Evolutionary conservation across 2,113 vertebrate species (phyloP), one percentile per base, ranked within the genome.

Genomic region (Butorides virescens): DNA sequence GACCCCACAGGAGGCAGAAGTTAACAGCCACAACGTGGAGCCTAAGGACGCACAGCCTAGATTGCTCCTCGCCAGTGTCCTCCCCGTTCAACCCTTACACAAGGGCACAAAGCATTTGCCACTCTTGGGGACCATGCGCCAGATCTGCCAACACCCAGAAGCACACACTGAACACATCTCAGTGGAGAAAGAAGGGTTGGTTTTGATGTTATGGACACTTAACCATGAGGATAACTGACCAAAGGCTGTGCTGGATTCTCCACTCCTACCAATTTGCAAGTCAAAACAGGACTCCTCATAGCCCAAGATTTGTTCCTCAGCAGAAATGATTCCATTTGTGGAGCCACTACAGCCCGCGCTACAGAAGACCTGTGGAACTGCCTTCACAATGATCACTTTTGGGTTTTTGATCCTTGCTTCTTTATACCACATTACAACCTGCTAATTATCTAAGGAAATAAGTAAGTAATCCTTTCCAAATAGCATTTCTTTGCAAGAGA

Each of bases 1-100:
- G 34, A 47, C 18, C 34, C 5, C 39, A 15, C 1, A 0, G 22
- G 13, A 52, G 20, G n/a, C 13, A 68, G 23, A 85, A 47, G 9
- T 29, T 30, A 36, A 44, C 32, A 52, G 36, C 44, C 3, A 6
- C 1, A 16, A 26, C 0, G 0, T 1, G 10, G 36, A 86, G 32
- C 22, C 27, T 6, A 21, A 52, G 27, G 30, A 27, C 0, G 1
- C 7, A 6, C 10, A 36, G 65, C 15, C 36, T 6, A 16, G 37
- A n/a, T 13, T 13, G 37, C 34, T 71, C 70, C n/a, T 29, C 10
- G 13, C 20, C 44, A 32, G 25, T 0, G 1, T 15, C 20, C 16
- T 66, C 56, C 62, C 1, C 1, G 2, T 29, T 58, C 53, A 46
- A 12, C 11, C 25, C 14, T 37, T 42, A 10, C 55, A 44, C 9